Conservation (phyloP, 1,140 invertebrate species). For the Procambarus clarkii region DNA sequence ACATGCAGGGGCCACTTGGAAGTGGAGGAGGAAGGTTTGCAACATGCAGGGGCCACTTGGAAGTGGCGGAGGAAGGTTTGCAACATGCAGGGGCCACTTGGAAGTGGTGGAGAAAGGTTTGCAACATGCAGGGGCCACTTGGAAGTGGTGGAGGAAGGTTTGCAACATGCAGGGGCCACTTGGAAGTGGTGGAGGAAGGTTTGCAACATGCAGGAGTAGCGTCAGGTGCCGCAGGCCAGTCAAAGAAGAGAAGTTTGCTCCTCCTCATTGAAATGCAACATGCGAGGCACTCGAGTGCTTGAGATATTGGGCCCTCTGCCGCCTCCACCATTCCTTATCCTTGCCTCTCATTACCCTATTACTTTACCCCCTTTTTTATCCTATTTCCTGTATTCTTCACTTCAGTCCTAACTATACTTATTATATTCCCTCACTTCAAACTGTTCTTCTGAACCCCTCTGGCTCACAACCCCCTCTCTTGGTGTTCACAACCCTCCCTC, state of each 20-base stretch:
- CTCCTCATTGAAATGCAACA: conserved; percentile 40
- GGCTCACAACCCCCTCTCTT: too few species aligned
- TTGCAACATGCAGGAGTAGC: not conserved
- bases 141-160: not conserved
- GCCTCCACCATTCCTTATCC: not conserved
- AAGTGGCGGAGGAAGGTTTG: too few species aligned
- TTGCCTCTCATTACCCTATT: not conserved
- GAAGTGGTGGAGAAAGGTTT: too few species aligned
- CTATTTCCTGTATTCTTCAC: not conserved
- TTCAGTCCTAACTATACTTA: too few species aligned
- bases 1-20: too few species aligned
- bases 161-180: not conserved
- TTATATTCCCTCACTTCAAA: too few species aligned
- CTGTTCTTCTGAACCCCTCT: too few species aligned
- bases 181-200: not conserved
- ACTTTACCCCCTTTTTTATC: not conserved
- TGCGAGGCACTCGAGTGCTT: not conserved
- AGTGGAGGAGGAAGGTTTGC: too few species aligned
- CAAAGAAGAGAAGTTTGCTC: conserved; percentile 29
- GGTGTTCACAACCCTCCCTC: too few species aligned
- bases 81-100: too few species aligned
- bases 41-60: too few species aligned
- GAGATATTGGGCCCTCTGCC: conserved; percentile 30
- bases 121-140: too few species aligned
- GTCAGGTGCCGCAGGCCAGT: not conserved